Evolutionary conservation across 2,797 vertebrate species (phyloP), one percentile per base, ranked within the genome.

Genomic region (Phaenicophaeus curvirostris): DNA sequence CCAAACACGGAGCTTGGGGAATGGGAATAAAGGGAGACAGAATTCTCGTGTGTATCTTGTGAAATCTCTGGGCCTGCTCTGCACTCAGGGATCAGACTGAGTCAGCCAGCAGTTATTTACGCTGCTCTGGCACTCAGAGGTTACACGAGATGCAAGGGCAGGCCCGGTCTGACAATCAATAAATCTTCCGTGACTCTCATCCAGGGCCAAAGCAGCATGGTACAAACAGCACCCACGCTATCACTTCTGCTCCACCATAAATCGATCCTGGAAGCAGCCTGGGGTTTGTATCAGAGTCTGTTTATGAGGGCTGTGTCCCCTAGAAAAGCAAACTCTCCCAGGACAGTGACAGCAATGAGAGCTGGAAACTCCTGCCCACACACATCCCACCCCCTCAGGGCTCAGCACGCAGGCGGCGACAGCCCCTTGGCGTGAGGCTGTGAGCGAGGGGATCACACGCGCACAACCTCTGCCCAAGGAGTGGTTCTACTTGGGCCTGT

Each of bases 1-100:
- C 54, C 83, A 72, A 79, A 69, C 5, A 33, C 66, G 68, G 58
- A 80, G 54, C 20, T 24, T 75, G 76, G 48, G 14, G 30, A 84
- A 77, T 33, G 35, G 77, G 76, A 96, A 96, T 96, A 97, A 90
- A 96, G 46, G 89, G 41, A 87, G 19, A 65, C 8, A 33, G 63
- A 78, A 55, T 69, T 72, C 73, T 58, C 11, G 5, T 1, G 7
- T 1, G 30, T 73, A 33, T 41, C 61, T 54, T 42, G 50, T 77
- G 58, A 72, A 62, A 28, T 81, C 69, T 69, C 35, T 75, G 66
- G 11, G 15, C 67, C 58, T 55, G 44, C 58, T 66, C 66, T 31
- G 30, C 50, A 48, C 46, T 54, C 37, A 51, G 20, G 44, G 42
- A 73, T 6, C 13, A 18, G 28, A 21, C 65, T 81, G 79, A 79